phyloP scores from a whole-genome alignment of 2,888 invertebrate genomes.

The Polymixis lichenea region DNA sequence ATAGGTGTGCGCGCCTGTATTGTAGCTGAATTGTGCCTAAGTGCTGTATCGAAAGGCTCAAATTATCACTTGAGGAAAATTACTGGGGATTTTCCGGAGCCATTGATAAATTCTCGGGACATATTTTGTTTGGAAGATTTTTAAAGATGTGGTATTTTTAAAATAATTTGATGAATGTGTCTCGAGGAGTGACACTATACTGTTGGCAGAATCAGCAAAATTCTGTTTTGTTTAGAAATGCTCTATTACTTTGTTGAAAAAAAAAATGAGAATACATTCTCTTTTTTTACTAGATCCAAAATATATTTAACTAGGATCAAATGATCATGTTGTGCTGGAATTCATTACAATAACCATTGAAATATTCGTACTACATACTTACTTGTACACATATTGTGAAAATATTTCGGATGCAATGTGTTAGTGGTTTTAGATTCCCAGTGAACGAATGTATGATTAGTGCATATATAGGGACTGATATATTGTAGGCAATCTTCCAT shows the following conservation, averaged over 20 bases:
- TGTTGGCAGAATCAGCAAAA: not conserved
- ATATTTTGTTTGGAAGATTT: not conserved
- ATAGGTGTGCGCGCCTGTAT: slow-evolving; percentile 47
- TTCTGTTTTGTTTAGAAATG: no score
- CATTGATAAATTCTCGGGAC: not conserved
- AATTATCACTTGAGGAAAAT: slow-evolving; percentile 50
- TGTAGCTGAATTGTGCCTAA: slow-evolving; percentile 51
- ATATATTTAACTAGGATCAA: not conserved
- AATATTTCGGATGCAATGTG: not conserved
- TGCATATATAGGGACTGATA: not conserved
- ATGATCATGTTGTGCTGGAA: not conserved
- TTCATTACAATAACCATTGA: no score
- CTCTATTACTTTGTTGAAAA: no score
- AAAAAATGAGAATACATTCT: no score
- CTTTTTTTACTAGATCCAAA: no score
- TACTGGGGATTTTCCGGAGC: slow-evolving; percentile 20
- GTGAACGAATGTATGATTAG: not conserved
- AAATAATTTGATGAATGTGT: not conserved
- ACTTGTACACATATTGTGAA: no score
- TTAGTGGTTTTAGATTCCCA: not conserved
- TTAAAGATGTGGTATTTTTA: not conserved
- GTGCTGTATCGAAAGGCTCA: slow-evolving; percentile 48
- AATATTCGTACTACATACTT: no score
- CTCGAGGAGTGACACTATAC: not conserved
- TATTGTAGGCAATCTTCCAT: no score